A percentile compares a stretch with the other conserved stretches of the same genome.
Conservation (phyloP, 2,113 vertebrate genomes). For the Antennarius striatus region DNA sequence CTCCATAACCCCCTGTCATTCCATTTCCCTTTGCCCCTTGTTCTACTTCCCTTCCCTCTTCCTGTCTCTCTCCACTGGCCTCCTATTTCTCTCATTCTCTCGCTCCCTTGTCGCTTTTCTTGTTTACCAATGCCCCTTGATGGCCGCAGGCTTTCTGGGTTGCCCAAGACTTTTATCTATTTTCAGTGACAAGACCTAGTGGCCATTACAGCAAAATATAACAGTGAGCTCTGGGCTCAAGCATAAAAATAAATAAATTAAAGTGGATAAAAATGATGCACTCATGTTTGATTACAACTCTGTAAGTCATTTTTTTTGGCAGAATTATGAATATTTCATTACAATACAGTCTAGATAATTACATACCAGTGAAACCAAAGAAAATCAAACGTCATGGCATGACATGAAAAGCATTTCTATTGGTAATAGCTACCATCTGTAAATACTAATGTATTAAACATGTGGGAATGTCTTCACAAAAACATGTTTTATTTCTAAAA, state of each 20-base stretch:
- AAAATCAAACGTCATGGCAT: too few species aligned
- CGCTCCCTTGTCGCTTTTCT: slow-evolving; percentile 9
- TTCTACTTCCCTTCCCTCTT: background rate
- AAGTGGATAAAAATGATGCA: background rate
- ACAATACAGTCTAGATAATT: too few species aligned
- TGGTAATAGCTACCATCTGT: too few species aligned
- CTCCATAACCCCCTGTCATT: slow-evolving; percentile 49
- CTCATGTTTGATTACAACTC: background rate
- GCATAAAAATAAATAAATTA: background rate
- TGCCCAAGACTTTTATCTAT: slow-evolving; percentile 42
- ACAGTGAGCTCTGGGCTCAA: slow-evolving; percentile 17
- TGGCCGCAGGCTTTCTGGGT: slow-evolving; percentile 48
- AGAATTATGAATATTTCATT: too few species aligned
- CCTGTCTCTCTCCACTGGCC: slow-evolving; percentile 18
- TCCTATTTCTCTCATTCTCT: slow-evolving; percentile 7
- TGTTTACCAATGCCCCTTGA: slow-evolving; percentile 46
- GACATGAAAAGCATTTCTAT: too few species aligned
- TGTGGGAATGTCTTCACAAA: too few species aligned
- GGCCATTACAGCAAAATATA: slow-evolving; percentile 45
- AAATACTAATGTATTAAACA: too few species aligned
- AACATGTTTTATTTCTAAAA: too few species aligned
- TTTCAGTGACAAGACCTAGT: slow-evolving; percentile 54
- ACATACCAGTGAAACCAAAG: too few species aligned
- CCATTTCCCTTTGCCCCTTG: slow-evolving; percentile 18
- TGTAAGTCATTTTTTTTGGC: too few species aligned